These are phyloP conservation scores for Riparia riparia DNA, from an alignment of 2,113 vertebrate species.

Conservation along the genomic window DNA sequence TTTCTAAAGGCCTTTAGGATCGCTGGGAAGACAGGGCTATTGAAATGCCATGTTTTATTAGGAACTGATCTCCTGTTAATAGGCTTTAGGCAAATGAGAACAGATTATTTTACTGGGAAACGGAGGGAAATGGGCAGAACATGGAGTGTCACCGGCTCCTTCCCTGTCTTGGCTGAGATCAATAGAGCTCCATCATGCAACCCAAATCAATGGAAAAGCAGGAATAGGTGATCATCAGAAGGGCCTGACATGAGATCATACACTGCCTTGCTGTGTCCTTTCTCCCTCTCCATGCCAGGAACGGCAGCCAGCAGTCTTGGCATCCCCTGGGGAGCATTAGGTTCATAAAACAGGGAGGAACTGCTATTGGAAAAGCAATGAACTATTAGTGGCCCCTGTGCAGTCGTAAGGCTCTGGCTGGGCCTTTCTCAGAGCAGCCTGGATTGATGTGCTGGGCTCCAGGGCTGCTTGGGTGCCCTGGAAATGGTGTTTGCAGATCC, in stretches of 20 bases:
- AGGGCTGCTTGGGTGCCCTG: background rate
- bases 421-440: background rate
- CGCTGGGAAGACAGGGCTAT: background rate
- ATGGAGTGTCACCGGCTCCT: background rate
- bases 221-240: slow-evolving; percentile 58
- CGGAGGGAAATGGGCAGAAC: slow-evolving; percentile 1
- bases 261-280: background rate
- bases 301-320: background rate
- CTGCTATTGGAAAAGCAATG: slow-evolving; percentile 67
- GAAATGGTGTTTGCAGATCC: background rate
- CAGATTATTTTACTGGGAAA: slow-evolving; percentile 2
- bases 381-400: slow-evolving; percentile 36
- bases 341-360: slow-evolving; percentile 42
- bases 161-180: background rate
- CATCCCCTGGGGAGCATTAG: background rate
- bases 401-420: background rate
- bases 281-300: background rate
- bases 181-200: slow-evolving; percentile 59
- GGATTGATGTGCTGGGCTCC: slow-evolving; percentile 35
- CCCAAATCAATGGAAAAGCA: slow-evolving; percentile 74
- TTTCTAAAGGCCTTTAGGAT: background rate
- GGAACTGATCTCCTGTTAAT: slow-evolving; percentile 60
- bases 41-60: slow-evolving; percentile 47
- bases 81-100: slow-evolving; percentile 61
- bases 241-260: slow-evolving; percentile 44